A percentile compares a stretch with the other conserved stretches of the same genome.
Conservation (phyloP, 2,797 vertebrate species). For the Poecilia picta region DNA sequence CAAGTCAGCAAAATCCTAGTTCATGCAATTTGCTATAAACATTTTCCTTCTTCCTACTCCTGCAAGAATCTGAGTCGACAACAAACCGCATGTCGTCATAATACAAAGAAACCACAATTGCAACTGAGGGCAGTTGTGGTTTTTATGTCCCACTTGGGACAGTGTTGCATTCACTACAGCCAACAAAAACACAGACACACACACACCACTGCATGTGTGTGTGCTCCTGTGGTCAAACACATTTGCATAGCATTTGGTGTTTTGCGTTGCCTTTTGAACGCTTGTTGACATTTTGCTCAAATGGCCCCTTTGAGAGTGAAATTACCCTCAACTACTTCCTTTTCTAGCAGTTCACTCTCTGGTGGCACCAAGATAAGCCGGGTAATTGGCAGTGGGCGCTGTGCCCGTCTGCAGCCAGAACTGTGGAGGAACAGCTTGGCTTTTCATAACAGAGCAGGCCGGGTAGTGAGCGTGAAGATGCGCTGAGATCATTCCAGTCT, state of each 20-base stretch:
- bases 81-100: constrained; percentile 10
- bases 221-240: constrained; percentile 19
- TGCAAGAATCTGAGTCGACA: neutral
- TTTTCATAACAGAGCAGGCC: neutral
- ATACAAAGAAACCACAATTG: constrained; percentile 8
- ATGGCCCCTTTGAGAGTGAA: constrained; percentile 34
- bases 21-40: neutral
- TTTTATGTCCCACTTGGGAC: constrained; percentile 19
- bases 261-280: constrained; percentile 31
- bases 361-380: constrained; percentile 29
- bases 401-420: neutral
- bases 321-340: constrained; percentile 59
- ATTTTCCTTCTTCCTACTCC: neutral
- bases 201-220: constrained; percentile 10
- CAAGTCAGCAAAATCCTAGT: neutral
- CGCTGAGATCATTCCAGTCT: neutral
- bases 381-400: neutral
- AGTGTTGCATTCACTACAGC: constrained; percentile 24
- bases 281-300: constrained; percentile 52
- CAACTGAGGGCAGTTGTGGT: constrained; percentile 16
- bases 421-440: neutral
- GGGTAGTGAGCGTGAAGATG: neutral
- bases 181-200: constrained; percentile 16
- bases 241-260: constrained; percentile 63
- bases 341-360: constrained; percentile 25